Evolutionary conservation across 1,140 invertebrate genomes (phyloP).

Genomic region (Drosophila gunungcola): DNA sequence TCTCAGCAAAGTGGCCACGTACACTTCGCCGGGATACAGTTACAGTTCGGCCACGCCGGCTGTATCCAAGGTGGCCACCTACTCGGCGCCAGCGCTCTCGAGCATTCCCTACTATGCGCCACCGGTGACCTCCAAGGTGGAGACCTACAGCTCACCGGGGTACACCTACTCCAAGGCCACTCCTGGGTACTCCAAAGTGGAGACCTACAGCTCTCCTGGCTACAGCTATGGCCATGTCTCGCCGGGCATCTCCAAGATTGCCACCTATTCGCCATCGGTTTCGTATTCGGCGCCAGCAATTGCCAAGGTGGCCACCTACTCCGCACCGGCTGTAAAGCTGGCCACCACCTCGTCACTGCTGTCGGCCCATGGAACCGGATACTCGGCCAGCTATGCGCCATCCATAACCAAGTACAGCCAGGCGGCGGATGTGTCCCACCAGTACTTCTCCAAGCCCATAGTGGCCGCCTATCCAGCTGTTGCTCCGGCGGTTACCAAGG

Average conservation of each 20-base stretch:
- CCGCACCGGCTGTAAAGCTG: constrained; percentile 51
- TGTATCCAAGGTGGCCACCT: constrained; percentile 67
- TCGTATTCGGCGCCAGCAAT: constrained; percentile 51
- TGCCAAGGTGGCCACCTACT: constrained; percentile 55
- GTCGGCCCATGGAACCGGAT: constrained; percentile 53
- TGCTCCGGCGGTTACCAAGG: constrained; percentile 49
- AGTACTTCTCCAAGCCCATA: constrained; percentile 68
- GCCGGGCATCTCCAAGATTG: constrained; percentile 49
- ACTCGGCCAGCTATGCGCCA: constrained; percentile 64
- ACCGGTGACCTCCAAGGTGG: constrained; percentile 65
- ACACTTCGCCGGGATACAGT: constrained; percentile 58
- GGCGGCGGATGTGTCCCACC: constrained; percentile 60
- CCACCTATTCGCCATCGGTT: constrained; percentile 64
- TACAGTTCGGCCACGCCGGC: constrained; percentile 61
- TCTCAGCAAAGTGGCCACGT: constrained; percentile 60
- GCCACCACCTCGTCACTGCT: constrained; percentile 52
- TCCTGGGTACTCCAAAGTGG: constrained; percentile 72
- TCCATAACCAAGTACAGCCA: constrained; percentile 61
- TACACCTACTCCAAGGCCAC: constrained; percentile 69
- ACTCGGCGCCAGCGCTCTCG: constrained; percentile 40
- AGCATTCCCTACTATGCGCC: constrained; percentile 53
- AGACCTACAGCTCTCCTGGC: constrained; percentile 68
- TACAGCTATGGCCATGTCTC: constrained; percentile 49
- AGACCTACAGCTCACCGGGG: constrained; percentile 63
- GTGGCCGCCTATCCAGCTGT: constrained; percentile 55